These are phyloP conservation scores for Hippocampus kuda DNA, from an alignment of 2,797 vertebrate genomes.

Conservation along the genomic window DNA sequence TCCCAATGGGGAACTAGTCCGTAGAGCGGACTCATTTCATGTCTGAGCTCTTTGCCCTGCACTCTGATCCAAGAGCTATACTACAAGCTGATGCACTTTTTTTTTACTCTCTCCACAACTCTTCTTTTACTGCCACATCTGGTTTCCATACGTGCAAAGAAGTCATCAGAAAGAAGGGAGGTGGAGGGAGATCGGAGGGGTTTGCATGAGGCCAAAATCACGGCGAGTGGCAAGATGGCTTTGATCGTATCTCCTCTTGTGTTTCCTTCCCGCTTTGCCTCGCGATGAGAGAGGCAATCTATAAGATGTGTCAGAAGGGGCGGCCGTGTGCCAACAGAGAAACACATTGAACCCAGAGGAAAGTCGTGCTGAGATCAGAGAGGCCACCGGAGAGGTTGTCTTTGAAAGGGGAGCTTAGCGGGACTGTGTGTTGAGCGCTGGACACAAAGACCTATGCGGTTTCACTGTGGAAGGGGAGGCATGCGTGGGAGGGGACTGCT, in stretches of 20 bases:
- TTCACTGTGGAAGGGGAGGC: slow-evolving; percentile 18
- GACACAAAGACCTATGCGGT: slow-evolving; percentile 40
- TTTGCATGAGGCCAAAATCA: slow-evolving; percentile 23
- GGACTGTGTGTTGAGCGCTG: slow-evolving; percentile 25
- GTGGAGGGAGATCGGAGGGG: slow-evolving; percentile 17
- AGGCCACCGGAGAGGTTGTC: slow-evolving; percentile 52
- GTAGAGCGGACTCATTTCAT: not conserved
- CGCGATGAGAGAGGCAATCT: not conserved
- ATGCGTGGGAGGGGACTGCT: slow-evolving; percentile 26
- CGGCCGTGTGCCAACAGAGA: not conserved
- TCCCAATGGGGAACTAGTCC: not conserved
- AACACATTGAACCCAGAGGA: slow-evolving; percentile 11
- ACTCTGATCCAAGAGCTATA: slow-evolving; percentile 37
- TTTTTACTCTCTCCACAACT: not conserved
- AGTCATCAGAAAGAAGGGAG: slow-evolving; percentile 39
- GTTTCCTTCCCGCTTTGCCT: slow-evolving; percentile 13
- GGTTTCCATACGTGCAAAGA: slow-evolving; percentile 58
- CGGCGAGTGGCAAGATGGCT: slow-evolving; percentile 15
- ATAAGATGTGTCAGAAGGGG: not conserved
- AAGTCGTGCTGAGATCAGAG: slow-evolving; percentile 43
- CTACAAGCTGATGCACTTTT: slow-evolving; percentile 12
- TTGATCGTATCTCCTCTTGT: slow-evolving; percentile 5
- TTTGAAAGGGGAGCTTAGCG: slow-evolving; percentile 47
- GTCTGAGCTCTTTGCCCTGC: slow-evolving; percentile 16
- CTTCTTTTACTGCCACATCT: slow-evolving; percentile 46